Evolutionary conservation across 2,797 vertebrate genomes (phyloP).

Genomic region (Clarias fuscus): DNA sequence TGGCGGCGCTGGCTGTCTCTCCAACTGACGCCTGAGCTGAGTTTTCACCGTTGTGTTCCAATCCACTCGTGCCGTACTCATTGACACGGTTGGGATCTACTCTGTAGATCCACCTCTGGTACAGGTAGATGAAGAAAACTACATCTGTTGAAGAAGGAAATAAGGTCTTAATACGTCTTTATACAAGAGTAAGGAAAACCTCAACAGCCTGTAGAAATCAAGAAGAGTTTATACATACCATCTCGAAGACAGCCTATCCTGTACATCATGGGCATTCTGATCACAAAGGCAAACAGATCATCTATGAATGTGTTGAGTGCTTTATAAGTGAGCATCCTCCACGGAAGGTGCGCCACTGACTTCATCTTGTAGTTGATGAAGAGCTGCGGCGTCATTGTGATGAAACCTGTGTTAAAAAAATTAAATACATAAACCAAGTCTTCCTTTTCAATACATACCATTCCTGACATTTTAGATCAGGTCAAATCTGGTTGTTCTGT

Average conservation of each 20-base stretch:
- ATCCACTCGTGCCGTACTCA: constrained; percentile 89
- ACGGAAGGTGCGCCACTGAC: constrained; percentile 95
- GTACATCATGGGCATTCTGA: constrained; percentile 99
- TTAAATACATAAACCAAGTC: neutral
- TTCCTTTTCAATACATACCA: neutral
- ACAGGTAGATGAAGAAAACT: constrained; percentile 95
- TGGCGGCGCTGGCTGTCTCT: constrained; percentile 56
- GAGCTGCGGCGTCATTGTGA: constrained; percentile 96
- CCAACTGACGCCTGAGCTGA: constrained; percentile 48
- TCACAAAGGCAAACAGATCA: constrained; percentile 97
- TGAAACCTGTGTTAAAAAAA: constrained; percentile 79
- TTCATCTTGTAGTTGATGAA: constrained; percentile 99
- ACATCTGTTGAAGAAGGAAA: constrained; percentile 74
- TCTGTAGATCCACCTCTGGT: constrained; percentile 95
- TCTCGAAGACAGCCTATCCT: constrained; percentile 96
- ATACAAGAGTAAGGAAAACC: neutral
- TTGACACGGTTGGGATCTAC: constrained; percentile 91
- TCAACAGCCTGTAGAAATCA: neutral
- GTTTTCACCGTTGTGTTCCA: constrained; percentile 63
- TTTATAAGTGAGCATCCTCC: constrained; percentile 98
- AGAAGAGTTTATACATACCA: constrained; percentile 69
- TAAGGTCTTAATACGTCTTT: neutral
- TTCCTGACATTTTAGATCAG: neutral
- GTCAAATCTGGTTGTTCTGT: neutral
- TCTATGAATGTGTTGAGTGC: constrained; percentile 97